These are phyloP conservation scores for Mimachlamys varia DNA, from an alignment of 2,888 invertebrate genomes.

Conservation along the genomic window DNA sequence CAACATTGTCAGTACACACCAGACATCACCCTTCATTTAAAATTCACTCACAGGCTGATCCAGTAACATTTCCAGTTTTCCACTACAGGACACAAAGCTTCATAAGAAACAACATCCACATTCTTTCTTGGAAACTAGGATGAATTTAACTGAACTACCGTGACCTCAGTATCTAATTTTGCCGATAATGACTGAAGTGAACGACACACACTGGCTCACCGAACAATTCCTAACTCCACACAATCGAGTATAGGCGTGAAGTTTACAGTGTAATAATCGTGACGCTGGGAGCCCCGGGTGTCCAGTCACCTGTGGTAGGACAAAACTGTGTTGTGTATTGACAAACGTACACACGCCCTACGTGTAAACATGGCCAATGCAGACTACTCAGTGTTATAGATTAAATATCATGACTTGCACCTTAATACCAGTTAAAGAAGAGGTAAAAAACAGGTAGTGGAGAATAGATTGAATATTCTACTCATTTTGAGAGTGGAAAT, in stretches of 20 bases:
- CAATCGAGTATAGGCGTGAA: not conserved
- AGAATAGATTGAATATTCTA: no score
- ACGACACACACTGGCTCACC: not conserved
- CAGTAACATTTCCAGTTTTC: not conserved
- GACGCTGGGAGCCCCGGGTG: not conserved
- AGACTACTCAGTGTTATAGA: not conserved
- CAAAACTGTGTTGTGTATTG: not conserved
- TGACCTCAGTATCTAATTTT: not conserved
- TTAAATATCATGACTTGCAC: not conserved
- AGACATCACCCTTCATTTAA: no score
- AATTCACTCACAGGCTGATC: not conserved
- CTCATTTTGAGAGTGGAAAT: no score
- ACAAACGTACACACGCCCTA: not conserved
- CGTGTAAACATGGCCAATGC: not conserved
- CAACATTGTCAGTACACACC: no score
- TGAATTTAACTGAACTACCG: not conserved
- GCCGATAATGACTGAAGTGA: not conserved
- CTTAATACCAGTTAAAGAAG: not conserved
- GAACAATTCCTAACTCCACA: not conserved
- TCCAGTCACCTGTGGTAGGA: not conserved
- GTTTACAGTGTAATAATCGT: not conserved
- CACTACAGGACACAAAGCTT: not conserved
- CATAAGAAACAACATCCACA: not conserved
- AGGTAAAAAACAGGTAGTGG: not conserved
- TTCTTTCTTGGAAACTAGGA: not conserved